Percentiles rank a stretch among this genome's conserved stretches.
Conservation (phyloP, 2,888 invertebrate genomes). For the Mimumesa dahlbomi region DNA sequence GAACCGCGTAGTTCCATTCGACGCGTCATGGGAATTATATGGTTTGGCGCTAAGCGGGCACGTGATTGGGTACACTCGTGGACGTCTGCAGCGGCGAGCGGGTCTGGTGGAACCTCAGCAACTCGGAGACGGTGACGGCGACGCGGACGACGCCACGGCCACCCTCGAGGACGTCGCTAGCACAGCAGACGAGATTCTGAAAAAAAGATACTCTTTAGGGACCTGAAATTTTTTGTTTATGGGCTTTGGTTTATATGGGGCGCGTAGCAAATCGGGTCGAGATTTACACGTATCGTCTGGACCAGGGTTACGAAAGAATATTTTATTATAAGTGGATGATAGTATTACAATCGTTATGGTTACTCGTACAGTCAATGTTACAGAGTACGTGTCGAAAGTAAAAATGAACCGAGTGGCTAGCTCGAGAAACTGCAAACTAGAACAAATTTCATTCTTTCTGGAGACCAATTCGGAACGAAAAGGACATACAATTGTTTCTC, state of each 20-base stretch:
- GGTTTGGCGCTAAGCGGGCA: constrained; percentile 72
- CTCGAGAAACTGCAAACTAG: constrained; percentile 1
- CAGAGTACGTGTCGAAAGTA: constrained; percentile 49
- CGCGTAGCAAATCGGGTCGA: too few species aligned
- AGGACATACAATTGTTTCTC: too few species aligned
- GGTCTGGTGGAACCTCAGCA: constrained; percentile 86
- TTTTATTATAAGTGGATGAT: constrained; percentile 74
- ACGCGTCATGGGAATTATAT: constrained; percentile 55
- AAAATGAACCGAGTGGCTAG: constrained; percentile 4
- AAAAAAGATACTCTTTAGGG: too few species aligned
- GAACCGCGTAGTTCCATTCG: not conserved
- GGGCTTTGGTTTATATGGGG: too few species aligned
- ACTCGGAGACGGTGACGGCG: constrained; percentile 92
- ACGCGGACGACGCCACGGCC: constrained; percentile 93
- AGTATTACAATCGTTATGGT: constrained; percentile 69
- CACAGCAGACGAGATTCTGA: constrained; percentile 94
- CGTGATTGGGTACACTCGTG: constrained; percentile 68
- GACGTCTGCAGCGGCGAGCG: constrained; percentile 76
- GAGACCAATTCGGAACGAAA: too few species aligned
- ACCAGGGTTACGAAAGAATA: constrained; percentile 68
- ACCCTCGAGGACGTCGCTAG: constrained; percentile 95
- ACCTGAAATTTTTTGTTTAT: too few species aligned
- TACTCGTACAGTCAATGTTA: constrained; percentile 63
- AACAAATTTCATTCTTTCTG: not conserved
- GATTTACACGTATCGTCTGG: too few species aligned